phyloP scores from a whole-genome alignment of 2,888 invertebrate genomes.

The Anarsia innoxiella region DNA sequence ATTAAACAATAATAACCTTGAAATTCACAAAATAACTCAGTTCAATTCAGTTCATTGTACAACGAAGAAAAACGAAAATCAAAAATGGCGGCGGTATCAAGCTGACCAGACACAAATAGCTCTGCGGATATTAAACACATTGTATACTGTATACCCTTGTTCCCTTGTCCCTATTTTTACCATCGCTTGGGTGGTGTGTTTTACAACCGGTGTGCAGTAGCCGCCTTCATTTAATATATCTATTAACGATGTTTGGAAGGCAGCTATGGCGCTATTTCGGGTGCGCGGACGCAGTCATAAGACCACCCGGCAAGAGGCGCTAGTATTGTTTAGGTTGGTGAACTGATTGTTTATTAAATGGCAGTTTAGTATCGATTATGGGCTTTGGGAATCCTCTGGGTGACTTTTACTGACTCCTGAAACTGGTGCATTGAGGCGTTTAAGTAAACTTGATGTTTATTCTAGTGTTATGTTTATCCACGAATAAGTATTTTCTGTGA shows the following conservation, averaged over 20 bases:
- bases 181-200: conserved; percentile 52
- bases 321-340: conserved; percentile 22
- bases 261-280: conserved; percentile 57
- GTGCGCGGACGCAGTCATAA: conserved; percentile 35
- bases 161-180: conserved; percentile 21
- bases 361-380: conserved; percentile 20
- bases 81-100: too few species aligned
- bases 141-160: conserved; percentile 24
- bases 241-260: conserved; percentile 69
- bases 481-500: too few species aligned
- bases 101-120: conserved; percentile 16
- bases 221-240: conserved; percentile 60
- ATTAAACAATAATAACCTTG: too few species aligned
- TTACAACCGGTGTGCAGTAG: conserved; percentile 58
- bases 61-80: too few species aligned
- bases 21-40: too few species aligned
- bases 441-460: too few species aligned
- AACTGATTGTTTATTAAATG: conserved; percentile 12
- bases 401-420: background rate
- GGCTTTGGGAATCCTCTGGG: conserved; percentile 2
- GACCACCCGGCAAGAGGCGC: conserved; percentile 61
- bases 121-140: conserved; percentile 35
- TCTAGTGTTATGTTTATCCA: too few species aligned
- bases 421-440: too few species aligned
- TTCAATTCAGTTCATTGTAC: too few species aligned